phyloP scores from a whole-genome alignment of 2,113 vertebrate species.

The Eclectus roratus region DNA sequence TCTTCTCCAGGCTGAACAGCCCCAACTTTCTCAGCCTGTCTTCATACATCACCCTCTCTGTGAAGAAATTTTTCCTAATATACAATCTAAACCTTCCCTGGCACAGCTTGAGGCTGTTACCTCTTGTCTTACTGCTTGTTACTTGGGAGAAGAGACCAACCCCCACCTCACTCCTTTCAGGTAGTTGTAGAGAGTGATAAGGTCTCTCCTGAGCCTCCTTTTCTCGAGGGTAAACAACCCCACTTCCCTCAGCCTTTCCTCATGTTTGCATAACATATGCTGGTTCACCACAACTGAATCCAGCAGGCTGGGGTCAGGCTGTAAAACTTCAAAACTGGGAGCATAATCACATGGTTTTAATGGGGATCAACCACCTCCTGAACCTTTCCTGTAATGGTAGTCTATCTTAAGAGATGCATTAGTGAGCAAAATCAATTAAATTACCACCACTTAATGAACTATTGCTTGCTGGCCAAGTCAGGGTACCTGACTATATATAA shows the following conservation, averaged over 20 bases:
- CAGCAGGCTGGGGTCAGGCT: neutral
- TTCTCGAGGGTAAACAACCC: neutral
- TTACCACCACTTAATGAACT: constrained; percentile 11
- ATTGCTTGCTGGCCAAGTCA: neutral
- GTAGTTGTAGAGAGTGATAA: neutral
- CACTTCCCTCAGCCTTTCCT: neutral
- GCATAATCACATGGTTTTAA: neutral
- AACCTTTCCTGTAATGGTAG: neutral
- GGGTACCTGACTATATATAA: neutral
- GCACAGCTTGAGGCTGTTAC: neutral
- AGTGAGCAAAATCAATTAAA: constrained; percentile 40
- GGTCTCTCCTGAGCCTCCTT: neutral
- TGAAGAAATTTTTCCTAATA: neutral
- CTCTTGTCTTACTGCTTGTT: neutral
- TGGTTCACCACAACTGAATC: neutral
- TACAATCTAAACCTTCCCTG: neutral
- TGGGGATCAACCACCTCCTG: neutral
- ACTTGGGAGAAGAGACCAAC: neutral
- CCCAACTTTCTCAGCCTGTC: too few relatives aligned
- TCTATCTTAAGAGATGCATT: constrained; percentile 16
- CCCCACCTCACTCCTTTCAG: neutral
- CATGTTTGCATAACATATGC: fast-evolving
- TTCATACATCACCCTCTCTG: neutral
- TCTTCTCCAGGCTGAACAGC: too few relatives aligned
- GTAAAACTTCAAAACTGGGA: neutral